These are phyloP conservation scores for Periophthalmus magnuspinnatus DNA, from an alignment of 2,797 vertebrate genomes.

Conservation along the genomic window DNA sequence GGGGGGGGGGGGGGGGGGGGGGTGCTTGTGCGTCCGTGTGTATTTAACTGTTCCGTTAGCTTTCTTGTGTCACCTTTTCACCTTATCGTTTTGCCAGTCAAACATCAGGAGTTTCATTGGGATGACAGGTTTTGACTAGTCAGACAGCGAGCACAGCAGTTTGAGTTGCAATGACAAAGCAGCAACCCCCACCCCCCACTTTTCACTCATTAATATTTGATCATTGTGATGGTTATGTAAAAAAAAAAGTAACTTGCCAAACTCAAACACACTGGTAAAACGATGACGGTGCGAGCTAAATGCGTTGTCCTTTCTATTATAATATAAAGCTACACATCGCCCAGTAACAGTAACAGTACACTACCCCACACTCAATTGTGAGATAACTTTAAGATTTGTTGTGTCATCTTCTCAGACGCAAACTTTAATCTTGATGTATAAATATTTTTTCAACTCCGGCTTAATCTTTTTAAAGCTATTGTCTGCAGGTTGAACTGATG, in stretches of 20 bases:
- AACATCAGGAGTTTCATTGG: slow-evolving; percentile 43
- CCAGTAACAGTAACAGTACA: too few species aligned
- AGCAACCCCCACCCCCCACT: not conserved
- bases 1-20: too few species aligned
- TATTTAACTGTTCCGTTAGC: not conserved
- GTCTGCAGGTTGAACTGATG: not conserved
- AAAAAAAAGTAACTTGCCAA: not conserved
- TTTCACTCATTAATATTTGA: not conserved
- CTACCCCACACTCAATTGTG: too few species aligned
- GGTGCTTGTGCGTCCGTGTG: too few species aligned
- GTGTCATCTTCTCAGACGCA: too few species aligned
- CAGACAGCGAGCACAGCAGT: slow-evolving; percentile 55
- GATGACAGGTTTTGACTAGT: slow-evolving; percentile 41
- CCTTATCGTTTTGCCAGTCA: slow-evolving; percentile 19
- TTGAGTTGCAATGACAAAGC: slow-evolving; percentile 48
- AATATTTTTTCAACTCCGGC: too few species aligned
- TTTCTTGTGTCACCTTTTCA: not conserved
- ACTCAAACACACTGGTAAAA: too few species aligned
- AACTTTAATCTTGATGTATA: too few species aligned
- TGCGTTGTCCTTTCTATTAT: too few species aligned
- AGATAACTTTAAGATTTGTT: too few species aligned
- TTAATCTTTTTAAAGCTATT: not conserved
- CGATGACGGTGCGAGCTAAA: not conserved
- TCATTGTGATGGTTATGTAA: not conserved
- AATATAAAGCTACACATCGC: not conserved